phyloP scores from a whole-genome alignment of 2,888 invertebrate genomes.

The Callyntrura sp. region DNA sequence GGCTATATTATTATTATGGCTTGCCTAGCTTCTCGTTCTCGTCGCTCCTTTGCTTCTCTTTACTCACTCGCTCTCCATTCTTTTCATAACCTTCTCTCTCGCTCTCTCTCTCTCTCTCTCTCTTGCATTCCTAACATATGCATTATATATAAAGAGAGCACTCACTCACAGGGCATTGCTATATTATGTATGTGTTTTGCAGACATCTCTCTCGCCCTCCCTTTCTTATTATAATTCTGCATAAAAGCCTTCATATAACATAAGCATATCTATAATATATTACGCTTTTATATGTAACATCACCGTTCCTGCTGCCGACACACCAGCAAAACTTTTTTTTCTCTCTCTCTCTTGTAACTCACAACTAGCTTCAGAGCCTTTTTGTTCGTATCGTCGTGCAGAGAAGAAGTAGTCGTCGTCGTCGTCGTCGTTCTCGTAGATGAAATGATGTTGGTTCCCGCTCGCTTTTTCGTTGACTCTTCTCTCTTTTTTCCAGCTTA shows the following conservation, averaged over 20 bases:
- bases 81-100: neutral
- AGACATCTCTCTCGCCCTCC: conserved; percentile 48
- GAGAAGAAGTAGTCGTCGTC: conserved; percentile 6
- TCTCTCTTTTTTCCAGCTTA: conserved; percentile 40
- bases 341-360: conserved; percentile 2
- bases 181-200: conserved; percentile 35
- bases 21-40: neutral
- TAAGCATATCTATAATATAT: conserved; percentile 54
- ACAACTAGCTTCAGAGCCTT: conserved; percentile 10
- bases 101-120: neutral
- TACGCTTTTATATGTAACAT: conserved; percentile 37
- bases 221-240: conserved; percentile 44
- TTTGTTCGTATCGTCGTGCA: conserved; percentile 6
- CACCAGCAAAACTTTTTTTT: conserved; percentile 30
- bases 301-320: neutral
- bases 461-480: neutral
- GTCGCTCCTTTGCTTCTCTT: neutral
- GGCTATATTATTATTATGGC: neutral
- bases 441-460: conserved; percentile 36
- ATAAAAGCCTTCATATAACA: conserved; percentile 53
- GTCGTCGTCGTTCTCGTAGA: conserved; percentile 40
- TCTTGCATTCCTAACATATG: conserved; percentile 11
- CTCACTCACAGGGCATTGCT: neutral
- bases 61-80: neutral
- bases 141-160: conserved; percentile 10